Base-by-base conservation (phyloP, 2,888 invertebrate genomes). In the Conus canariensis region DNA sequence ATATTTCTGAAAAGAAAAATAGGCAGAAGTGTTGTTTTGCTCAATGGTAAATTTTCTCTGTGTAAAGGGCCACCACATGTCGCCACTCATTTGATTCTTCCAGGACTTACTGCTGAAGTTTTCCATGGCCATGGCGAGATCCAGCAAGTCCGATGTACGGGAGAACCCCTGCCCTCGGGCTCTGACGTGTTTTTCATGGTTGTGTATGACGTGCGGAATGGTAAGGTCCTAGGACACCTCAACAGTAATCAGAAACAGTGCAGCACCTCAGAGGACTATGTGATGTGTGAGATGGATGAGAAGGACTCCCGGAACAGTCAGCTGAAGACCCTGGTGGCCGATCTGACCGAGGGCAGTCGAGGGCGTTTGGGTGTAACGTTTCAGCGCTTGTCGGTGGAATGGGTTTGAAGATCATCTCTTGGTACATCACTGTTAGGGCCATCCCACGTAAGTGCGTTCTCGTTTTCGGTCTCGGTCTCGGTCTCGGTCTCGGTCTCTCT, bases 301-400 rank as follows among this genome's bases (percentile, higher is more conserved):
- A 58, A 5, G 7, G 87, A 87, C 16, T 56, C 87, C 19, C 14
- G 74, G 56, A 45, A 70, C n/a, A 87, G 87, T 12, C 14, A 12
- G 8, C 22, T 87, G 70, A 67, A 64, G 12, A 56, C 70, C 14
- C n/a, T 87, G 45, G n/a, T 87, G 7, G 87, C 10, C 30, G 87
- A 87, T 87, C n/a, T 87, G 74, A 56, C 87, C 87, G 87, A 87
- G 74, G 87, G 74, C 60, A 87, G 67, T 30, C 87, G 70, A 87
- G 70, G 74, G 74, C 4, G 74, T 87, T 45, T 87, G 87, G 87
- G 19, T 87, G 87, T 74, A 87, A 87, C 60, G 60, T 64, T 45
- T 2, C 45, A 45, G 45, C 45, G 45, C 45, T 45, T 0, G 30
- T 30, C 30, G 2, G 30, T n/a, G n/a, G n/a, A n/a, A n/a, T n/a